phyloP scores from a whole-genome alignment of 2,888 invertebrate genomes.

The Sphinx pinastri region DNA sequence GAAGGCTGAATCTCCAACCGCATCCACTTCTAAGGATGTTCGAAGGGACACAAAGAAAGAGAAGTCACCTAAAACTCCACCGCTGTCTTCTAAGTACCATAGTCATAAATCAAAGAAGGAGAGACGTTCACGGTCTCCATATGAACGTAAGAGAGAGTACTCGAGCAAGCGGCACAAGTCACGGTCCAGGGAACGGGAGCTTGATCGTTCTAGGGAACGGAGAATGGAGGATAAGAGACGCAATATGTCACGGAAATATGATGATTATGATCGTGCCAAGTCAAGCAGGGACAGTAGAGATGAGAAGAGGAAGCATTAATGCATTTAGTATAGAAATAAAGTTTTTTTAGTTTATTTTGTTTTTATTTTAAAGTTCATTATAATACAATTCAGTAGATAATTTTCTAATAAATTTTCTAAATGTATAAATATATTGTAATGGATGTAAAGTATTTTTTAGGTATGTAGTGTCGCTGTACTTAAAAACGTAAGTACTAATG shows the following conservation, averaged over 20 bases:
- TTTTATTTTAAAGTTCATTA: neutral
- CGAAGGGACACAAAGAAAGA: constrained; percentile 75
- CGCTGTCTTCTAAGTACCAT: constrained; percentile 76
- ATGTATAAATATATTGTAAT: too few species aligned
- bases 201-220: constrained; percentile 70
- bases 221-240: constrained; percentile 72
- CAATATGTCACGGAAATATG: constrained; percentile 70
- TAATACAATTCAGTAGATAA: too few species aligned
- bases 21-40: constrained; percentile 75
- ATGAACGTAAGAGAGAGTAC: constrained; percentile 77
- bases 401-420: too few species aligned
- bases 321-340: constrained; percentile 25
- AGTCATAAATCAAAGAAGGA: constrained; percentile 77
- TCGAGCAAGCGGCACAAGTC: constrained; percentile 77
- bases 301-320: constrained; percentile 72
- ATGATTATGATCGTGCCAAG: constrained; percentile 77
- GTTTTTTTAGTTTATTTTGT: neutral
- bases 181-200: constrained; percentile 72
- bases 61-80: constrained; percentile 80
- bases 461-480: too few species aligned
- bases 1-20: constrained; percentile 71
- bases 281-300: constrained; percentile 70
- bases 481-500: too few species aligned
- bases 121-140: constrained; percentile 75
- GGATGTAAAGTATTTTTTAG: too few species aligned